A percentile compares a stretch with the other conserved stretches of the same genome.
Evolutionary conservation across 2,888 invertebrate genomes (phyloP).

Genomic region (Colostygia pectinataria): DNA sequence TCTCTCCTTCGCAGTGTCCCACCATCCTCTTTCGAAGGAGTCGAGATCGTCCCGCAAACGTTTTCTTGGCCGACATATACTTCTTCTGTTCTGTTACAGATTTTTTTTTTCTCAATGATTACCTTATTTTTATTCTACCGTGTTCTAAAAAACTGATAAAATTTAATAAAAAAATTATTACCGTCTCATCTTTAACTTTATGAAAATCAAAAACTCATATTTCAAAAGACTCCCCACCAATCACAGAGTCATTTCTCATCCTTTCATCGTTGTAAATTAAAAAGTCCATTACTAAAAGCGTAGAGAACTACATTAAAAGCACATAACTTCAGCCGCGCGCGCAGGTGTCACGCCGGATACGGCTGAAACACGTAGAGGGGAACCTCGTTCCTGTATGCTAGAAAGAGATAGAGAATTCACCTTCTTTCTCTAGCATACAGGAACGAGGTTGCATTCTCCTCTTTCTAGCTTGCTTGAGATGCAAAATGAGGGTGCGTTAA

Average conservation of each 20-base stretch:
- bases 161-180: too few relatives aligned
- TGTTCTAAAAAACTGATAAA: too few relatives aligned
- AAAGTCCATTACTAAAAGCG: slow-evolving; percentile 66
- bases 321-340: slow-evolving; percentile 69
- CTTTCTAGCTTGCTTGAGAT: slow-evolving; percentile 63
- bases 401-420: slow-evolving; percentile 11
- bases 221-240: slow-evolving; percentile 25
- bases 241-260: slow-evolving; percentile 53
- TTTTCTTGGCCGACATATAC: too few relatives aligned
- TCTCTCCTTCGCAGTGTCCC: too few relatives aligned
- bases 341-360: slow-evolving; percentile 80
- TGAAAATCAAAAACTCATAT: slow-evolving; percentile 8
- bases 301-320: slow-evolving; percentile 71
- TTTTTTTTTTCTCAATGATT: too few relatives aligned
- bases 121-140: too few relatives aligned
- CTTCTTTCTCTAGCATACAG: slow-evolving; percentile 9
- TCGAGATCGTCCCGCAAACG: too few relatives aligned
- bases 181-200: not conserved
- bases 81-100: too few relatives aligned
- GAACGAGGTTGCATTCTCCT: slow-evolving; percentile 8
- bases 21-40: too few relatives aligned
- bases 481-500: slow-evolving; percentile 48
- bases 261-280: slow-evolving; percentile 60
- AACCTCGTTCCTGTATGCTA: slow-evolving; percentile 2
- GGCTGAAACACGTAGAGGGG: slow-evolving; percentile 55